A percentile compares a stretch with the other conserved stretches of the same genome.
Conservation (phyloP, 2,113 vertebrate genomes). For the Pelecanus crispus region DNA sequence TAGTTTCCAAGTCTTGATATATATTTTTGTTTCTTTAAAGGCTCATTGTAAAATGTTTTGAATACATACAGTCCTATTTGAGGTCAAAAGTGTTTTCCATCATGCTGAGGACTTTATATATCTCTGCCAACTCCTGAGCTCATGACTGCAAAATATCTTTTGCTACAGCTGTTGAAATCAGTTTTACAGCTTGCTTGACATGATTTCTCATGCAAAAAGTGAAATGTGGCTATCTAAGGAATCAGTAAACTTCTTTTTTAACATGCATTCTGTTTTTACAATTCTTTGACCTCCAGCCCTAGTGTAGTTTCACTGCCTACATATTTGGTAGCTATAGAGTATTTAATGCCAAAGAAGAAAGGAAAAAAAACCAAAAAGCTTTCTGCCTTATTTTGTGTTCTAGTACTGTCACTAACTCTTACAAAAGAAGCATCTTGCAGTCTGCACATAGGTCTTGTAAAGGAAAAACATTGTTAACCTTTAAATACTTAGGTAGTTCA, state of each 20-base stretch:
- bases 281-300: not conserved
- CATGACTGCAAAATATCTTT: not conserved
- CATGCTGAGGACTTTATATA: not conserved
- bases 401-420: not conserved
- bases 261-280: not conserved
- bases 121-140: not conserved
- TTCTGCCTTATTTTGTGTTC: not conserved
- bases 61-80: not conserved
- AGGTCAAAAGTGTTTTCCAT: not conserved
- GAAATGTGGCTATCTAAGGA: not conserved
- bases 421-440: not conserved
- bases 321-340: not conserved
- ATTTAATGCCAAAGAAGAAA: not conserved
- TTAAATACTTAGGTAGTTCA: not conserved
- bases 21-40: not conserved
- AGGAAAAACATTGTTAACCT: not conserved
- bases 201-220: not conserved
- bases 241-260: not conserved
- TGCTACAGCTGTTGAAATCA: not conserved
- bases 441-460: not conserved
- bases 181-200: not conserved
- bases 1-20: not conserved
- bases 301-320: not conserved
- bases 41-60: not conserved
- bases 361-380: not conserved